phyloP scores from a whole-genome alignment of 1,140 invertebrate species.

The Papilio machaon region DNA sequence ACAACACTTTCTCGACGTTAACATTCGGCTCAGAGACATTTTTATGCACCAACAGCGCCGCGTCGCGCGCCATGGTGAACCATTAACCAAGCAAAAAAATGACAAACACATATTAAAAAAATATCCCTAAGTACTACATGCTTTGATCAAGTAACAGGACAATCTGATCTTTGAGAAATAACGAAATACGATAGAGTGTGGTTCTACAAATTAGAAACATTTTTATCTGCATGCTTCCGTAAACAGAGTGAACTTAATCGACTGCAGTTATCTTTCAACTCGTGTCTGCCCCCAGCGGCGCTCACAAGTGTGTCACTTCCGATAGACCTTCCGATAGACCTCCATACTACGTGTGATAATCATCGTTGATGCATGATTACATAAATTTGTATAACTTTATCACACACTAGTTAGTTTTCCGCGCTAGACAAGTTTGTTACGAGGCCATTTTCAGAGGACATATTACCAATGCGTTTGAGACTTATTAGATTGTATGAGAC shows the following conservation, averaged over 20 bases:
- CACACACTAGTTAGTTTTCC: neutral
- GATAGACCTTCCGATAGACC: constrained; percentile 21
- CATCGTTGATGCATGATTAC: constrained; percentile 8
- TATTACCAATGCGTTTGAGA: too few species aligned
- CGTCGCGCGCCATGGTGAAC: neutral
- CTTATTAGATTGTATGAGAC: neutral
- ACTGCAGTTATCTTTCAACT: constrained; percentile 18
- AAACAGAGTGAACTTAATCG: constrained; percentile 4
- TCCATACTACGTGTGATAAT: constrained; percentile 5
- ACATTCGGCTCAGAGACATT: constrained; percentile 56
- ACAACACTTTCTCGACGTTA: constrained; percentile 69
- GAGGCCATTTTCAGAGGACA: neutral
- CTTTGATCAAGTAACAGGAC: neutral
- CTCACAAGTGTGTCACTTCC: constrained; percentile 4
- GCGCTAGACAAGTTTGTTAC: neutral
- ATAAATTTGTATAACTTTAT: neutral
- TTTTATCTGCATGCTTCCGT: neutral
- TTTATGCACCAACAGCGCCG: constrained; percentile 21
- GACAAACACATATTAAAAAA: neutral
- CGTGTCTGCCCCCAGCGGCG: neutral
- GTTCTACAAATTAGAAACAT: too few species aligned
- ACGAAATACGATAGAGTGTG: too few species aligned
- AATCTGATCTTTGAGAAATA: neutral
- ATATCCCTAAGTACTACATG: neutral
- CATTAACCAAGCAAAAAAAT: constrained; percentile 1